Conservation (phyloP, 1,140 invertebrate genomes). For the Achatina immaculata region DNA sequence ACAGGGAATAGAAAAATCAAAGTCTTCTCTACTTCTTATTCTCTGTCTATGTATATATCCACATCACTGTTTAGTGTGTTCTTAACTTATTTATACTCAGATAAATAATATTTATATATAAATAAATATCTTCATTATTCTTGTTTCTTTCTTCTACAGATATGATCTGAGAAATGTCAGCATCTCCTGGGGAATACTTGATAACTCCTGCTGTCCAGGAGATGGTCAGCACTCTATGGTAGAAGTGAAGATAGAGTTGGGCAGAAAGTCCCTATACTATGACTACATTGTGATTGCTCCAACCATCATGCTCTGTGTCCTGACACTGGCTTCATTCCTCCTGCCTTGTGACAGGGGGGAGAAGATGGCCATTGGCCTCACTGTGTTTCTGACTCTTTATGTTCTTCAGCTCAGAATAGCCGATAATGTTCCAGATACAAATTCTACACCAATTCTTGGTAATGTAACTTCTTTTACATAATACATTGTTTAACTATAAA, state of each 20-base stretch:
- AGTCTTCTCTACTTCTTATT: no score
- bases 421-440: slow-evolving; percentile 70
- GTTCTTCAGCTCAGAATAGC: slow-evolving; percentile 69
- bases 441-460: slow-evolving; percentile 69
- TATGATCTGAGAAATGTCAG: slow-evolving; percentile 47
- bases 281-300: slow-evolving; percentile 70
- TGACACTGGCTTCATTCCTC: slow-evolving; percentile 67
- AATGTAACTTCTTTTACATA: slow-evolving; percentile 39
- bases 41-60: no score
- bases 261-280: slow-evolving; percentile 67
- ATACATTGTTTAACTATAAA: no score
- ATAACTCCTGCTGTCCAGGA: slow-evolving; percentile 59
- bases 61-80: no score
- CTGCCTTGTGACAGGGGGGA: slow-evolving; percentile 68
- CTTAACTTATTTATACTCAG: no score
- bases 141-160: slow-evolving; percentile 30
- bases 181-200: slow-evolving; percentile 36
- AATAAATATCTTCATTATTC: no score
- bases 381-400: slow-evolving; percentile 69
- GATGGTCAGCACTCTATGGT: slow-evolving; percentile 61
- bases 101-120: no score
- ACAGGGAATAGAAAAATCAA: no score
- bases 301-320: slow-evolving; percentile 67
- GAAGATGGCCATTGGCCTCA: slow-evolving; percentile 69
- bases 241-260: slow-evolving; percentile 53